A percentile compares a stretch with the other conserved stretches of the same genome.
Evolutionary conservation across 2,113 vertebrate species (phyloP).

Genomic region (Chionis minor): DNA sequence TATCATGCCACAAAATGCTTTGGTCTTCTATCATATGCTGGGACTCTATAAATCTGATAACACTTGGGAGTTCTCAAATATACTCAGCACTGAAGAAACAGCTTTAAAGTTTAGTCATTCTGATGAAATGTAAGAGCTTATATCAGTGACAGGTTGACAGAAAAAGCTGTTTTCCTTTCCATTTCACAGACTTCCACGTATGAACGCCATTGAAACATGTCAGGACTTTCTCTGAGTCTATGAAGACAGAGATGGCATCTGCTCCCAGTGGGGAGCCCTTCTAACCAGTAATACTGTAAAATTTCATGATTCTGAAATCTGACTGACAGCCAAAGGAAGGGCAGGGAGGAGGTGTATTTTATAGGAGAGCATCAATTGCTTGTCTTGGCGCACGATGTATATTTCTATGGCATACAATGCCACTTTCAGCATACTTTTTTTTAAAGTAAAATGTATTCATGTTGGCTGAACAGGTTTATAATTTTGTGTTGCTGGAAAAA

Average conservation of each 20-base stretch:
- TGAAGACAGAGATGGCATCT: conserved; percentile 83
- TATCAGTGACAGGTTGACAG: conserved; percentile 88
- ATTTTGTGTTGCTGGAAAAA: conserved; percentile 27
- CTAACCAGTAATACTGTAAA: conserved; percentile 78
- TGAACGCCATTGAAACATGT: conserved; percentile 85
- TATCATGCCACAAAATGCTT: conserved; percentile 77
- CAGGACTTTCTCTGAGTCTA: conserved; percentile 81
- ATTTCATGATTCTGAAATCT: conserved; percentile 78
- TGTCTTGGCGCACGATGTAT: conserved; percentile 74
- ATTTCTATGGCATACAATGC: conserved; percentile 69
- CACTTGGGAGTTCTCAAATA: conserved; percentile 82
- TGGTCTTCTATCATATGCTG: conserved; percentile 77
- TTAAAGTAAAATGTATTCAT: conserved; percentile 27
- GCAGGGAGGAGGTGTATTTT: conserved; percentile 72
- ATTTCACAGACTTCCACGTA: conserved; percentile 86
- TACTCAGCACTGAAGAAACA: conserved; percentile 77
- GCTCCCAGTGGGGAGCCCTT: conserved; percentile 79
- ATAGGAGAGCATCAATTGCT: conserved; percentile 72
- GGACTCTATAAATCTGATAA: conserved; percentile 81
- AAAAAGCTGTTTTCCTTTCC: conserved; percentile 89
- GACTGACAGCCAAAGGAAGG: conserved; percentile 78
- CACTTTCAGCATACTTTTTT: conserved; percentile 36
- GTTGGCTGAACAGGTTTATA: conserved; percentile 55
- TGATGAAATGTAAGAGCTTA: conserved; percentile 84
- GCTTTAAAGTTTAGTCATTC: conserved; percentile 86